Evolutionary conservation across 2,113 vertebrate genomes (phyloP), one percentile per base, ranked within the genome.

Genomic region (Triplophysa rosa): DNA sequence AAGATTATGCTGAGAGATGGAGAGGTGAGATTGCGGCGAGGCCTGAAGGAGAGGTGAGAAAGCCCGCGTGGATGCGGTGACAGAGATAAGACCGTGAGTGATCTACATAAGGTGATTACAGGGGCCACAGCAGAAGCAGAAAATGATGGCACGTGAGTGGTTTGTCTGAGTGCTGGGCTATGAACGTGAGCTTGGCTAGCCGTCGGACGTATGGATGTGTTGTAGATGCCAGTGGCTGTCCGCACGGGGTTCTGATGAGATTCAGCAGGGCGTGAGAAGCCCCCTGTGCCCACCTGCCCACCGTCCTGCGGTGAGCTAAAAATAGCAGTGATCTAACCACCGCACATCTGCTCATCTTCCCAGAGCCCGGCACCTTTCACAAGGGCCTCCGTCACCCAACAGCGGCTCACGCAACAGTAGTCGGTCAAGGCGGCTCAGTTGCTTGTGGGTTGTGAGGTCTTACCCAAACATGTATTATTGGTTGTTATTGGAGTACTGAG

Each of bases 271-370:
- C 78, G 77, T 80, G 80, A 82, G 86, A 89, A 82, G 86, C 84
- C 86, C 84, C 86, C 86, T 84, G 86, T 73, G 87, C 89, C 88
- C 87, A 93, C 90, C 89, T 90, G 87, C 86, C 88, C 85, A 92
- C 89, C 87, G 87, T 86, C 86, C 88, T 86, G 62, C 68, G 64
- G 75, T 71, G 86, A 26, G 56, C 83, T 87, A 87, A 86, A 89
- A 90, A 90, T 88, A 90, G 82, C 83, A 42, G 42, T 10, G 79
- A 89, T 86, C 80, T 74, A 81, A 54, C 64, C 63, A 67, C 21
- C 59, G 73, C 89, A 88, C 89, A 91, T 88, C 89, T 92, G 90
- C 86, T 83, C 66, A 67, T 12, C 52, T 67, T 75, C 49, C 6
- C 5, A 58, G 49, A 67, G 74, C 76, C 63, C 52, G 58, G 66